A percentile compares a stretch with the other conserved stretches of the same genome.
These are phyloP conservation scores for Acanthurus lineatus DNA, from an alignment of 2,797 vertebrate species.

Conservation along the genomic window DNA sequence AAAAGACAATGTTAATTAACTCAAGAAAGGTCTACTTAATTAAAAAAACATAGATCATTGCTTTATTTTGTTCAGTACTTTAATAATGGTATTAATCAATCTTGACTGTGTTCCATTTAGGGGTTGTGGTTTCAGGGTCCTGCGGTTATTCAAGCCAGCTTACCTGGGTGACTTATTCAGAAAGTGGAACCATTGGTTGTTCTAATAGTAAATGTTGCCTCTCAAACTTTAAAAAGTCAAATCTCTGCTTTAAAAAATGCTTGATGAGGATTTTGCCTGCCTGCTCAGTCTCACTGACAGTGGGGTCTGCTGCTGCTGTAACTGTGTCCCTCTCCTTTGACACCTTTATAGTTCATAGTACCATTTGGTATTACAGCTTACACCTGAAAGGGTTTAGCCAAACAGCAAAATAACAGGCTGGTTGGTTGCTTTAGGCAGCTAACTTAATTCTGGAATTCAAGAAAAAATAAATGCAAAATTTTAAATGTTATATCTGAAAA, in stretches of 20 bases:
- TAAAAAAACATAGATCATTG: background rate
- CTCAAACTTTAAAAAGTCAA: background rate
- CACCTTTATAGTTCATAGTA: too few relatives aligned
- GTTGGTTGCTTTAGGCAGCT: too few relatives aligned
- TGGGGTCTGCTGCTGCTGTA: too few relatives aligned
- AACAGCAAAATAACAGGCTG: too few relatives aligned
- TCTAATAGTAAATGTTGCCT: too few relatives aligned
- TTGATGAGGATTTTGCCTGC: background rate
- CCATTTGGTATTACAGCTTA: too few relatives aligned
- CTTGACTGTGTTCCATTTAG: background rate
- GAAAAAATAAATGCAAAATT: background rate
- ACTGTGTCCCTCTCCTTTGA: too few relatives aligned
- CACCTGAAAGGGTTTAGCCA: too few relatives aligned
- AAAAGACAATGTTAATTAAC: background rate
- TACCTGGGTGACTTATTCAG: too few relatives aligned
- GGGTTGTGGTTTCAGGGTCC: background rate
- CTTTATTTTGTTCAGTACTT: too few relatives aligned
- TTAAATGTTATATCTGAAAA: background rate
- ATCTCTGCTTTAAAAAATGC: background rate
- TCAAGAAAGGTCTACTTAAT: background rate
- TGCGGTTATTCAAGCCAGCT: background rate
- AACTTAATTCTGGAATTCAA: background rate
- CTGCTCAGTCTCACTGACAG: background rate
- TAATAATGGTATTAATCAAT: background rate
- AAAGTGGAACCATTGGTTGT: too few relatives aligned